Evolutionary conservation across 2,888 invertebrate species (phyloP), one percentile per base, ranked within the genome.

Genomic region (Pammene aurita): DNA sequence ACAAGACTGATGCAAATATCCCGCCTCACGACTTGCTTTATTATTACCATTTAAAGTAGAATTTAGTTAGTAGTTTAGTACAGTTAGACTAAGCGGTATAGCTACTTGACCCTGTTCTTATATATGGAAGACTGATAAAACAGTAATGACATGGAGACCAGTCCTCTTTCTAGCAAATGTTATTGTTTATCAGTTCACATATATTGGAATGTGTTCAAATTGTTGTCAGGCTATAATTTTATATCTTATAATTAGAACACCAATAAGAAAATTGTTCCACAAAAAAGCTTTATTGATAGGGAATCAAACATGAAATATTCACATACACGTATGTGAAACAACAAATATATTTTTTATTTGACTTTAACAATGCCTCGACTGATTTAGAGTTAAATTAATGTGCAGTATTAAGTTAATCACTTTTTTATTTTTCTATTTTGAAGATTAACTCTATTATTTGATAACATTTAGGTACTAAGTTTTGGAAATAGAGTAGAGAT

Each of bases 1-100:
- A 92, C 92, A 92, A 92, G 92, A 92, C 92, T 92, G 92, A 92
- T 92, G 90, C 92, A 92, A 92, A 92, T 92, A 89, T 92, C 92
- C 92, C 92, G 92, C 92, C 92, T 92, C 92, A 92, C 89, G 86
- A 92, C 91, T 92, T 92, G 92, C 92, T 92, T 92, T 92, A 92
- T 92, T 89, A 91, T 92, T 92, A 92, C 92, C 92, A 92, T 89
- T 88, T 89, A 90, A 86, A 88, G 34, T 83, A 91, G 87, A 79
- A 75, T 86, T 87, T 90, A 91, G 87, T 84, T 86, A 77, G 78
- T 89, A 90, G 86, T 82, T 82, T 84, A 84, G 86, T 81, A 83
- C 81, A 81, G 77, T 75, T 85, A 88, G 84, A 76, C 63, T 89
- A 87, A 87, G 84, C 77, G 75, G 76, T 69, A 77, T 83, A 78